Percentiles rank a stretch among this genome's conserved stretches.
Conservation (phyloP, 2,888 invertebrate genomes). For the Tipula unca region DNA sequence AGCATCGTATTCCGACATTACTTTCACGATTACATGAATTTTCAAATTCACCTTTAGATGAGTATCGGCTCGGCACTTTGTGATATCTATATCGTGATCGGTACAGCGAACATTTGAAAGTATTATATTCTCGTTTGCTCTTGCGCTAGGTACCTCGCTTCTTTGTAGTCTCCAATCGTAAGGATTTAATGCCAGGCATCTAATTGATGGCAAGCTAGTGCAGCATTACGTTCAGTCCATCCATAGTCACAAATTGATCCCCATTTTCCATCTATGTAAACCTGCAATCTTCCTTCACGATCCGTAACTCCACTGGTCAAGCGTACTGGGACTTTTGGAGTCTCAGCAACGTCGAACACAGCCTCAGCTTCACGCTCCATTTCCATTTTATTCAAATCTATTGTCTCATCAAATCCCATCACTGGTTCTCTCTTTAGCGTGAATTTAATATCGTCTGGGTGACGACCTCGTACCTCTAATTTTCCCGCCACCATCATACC, state of each 20-base stretch:
- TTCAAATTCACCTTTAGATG: constrained; percentile 60
- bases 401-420: constrained; percentile 54
- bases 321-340: constrained; percentile 59
- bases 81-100: constrained; percentile 82
- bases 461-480: constrained; percentile 70
- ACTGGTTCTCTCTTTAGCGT: constrained; percentile 69
- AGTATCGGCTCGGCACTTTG: constrained; percentile 74
- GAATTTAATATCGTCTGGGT: constrained; percentile 70
- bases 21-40: constrained; percentile 80
- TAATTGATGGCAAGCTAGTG: constrained; percentile 89
- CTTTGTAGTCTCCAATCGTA: constrained; percentile 81
- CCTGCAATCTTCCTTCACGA: constrained; percentile 80
- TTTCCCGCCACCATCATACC: constrained; percentile 96
- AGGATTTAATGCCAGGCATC: constrained; percentile 87
- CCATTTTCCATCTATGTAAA: constrained; percentile 80
- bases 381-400: constrained; percentile 47
- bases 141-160: constrained; percentile 71
- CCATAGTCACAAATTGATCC: constrained; percentile 96
- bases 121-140: constrained; percentile 65
- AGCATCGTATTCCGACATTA: constrained; percentile 83
- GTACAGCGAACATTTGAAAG: constrained; percentile 85
- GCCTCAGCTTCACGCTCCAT: constrained; percentile 52
- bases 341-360: constrained; percentile 47
- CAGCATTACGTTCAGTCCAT: constrained; percentile 88
- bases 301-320: constrained; percentile 71